Evolutionary conservation across 2,113 vertebrate species (phyloP).

Genomic region (Lates calcarifer): DNA sequence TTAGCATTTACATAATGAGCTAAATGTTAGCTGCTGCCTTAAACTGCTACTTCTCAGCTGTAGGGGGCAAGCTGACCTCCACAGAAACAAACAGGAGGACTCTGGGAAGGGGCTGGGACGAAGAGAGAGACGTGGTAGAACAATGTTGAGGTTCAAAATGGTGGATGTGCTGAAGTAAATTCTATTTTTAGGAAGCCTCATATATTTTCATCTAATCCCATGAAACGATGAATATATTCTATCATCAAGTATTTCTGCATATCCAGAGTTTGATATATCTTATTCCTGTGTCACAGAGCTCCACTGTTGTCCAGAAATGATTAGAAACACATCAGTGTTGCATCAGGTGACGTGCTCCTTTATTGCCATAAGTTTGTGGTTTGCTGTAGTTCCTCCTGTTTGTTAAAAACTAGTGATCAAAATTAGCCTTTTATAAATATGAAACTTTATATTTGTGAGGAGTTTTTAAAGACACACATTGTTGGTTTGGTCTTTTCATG

Average conservation of each 20-base stretch:
- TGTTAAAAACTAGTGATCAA: background rate
- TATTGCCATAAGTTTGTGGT: too few relatives aligned
- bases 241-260: too few relatives aligned
- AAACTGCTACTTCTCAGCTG: conserved; percentile 76
- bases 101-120: background rate
- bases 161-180: background rate
- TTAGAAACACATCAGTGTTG: too few relatives aligned
- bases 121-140: background rate
- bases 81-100: conserved; percentile 27
- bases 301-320: too few relatives aligned
- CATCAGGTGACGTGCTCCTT: too few relatives aligned
- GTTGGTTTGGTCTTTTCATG: background rate
- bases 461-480: background rate
- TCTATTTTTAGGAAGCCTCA: conserved; percentile 4
- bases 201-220: too few relatives aligned
- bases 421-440: too few relatives aligned
- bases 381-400: background rate
- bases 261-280: too few relatives aligned
- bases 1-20: conserved; percentile 86
- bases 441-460: too few relatives aligned
- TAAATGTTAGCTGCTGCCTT: conserved; percentile 84
- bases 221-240: too few relatives aligned
- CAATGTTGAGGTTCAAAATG: conserved; percentile 6
- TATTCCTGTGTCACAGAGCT: too few relatives aligned
- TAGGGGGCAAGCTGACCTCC: conserved; percentile 67